phyloP scores from a whole-genome alignment of 2,113 vertebrate species.

The Phalacrocorax carbo region DNA sequence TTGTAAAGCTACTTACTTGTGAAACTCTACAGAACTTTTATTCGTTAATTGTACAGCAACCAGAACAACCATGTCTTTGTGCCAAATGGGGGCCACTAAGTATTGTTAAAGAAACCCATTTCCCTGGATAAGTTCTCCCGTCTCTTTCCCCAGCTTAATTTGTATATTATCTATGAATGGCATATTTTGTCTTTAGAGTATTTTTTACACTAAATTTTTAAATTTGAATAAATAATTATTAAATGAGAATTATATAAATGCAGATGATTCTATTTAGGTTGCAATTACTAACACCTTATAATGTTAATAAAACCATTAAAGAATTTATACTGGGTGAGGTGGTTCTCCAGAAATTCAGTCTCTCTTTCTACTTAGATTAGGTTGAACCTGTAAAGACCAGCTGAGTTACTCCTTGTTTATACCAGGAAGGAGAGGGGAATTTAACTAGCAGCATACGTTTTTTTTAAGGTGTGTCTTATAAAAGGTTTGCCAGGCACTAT shows the following conservation, averaged over 20 bases:
- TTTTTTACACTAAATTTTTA: neutral
- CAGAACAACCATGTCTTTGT: neutral
- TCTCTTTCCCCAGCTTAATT: neutral
- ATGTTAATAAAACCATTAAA: neutral
- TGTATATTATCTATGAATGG: neutral
- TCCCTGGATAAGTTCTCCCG: neutral
- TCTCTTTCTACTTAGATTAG: neutral
- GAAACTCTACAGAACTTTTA: neutral
- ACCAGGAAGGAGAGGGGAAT: neutral
- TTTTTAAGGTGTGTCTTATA: neutral
- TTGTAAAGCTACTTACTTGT: neutral
- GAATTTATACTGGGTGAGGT: neutral
- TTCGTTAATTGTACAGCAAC: neutral
- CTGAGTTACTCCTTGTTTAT: neutral
- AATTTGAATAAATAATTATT: neutral
- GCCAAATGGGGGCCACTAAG: neutral
- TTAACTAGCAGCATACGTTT: neutral
- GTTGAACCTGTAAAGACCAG: neutral
- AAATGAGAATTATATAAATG: neutral
- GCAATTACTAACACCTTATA: neutral
- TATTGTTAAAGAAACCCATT: neutral
- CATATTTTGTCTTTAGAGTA: neutral
- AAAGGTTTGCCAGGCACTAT: neutral
- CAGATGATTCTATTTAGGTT: neutral
- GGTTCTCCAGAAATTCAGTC: neutral